A percentile compares a stretch with the other conserved stretches of the same genome.
phyloP scores from a whole-genome alignment of 1,140 invertebrate genomes.

The Capitella teleta region DNA sequence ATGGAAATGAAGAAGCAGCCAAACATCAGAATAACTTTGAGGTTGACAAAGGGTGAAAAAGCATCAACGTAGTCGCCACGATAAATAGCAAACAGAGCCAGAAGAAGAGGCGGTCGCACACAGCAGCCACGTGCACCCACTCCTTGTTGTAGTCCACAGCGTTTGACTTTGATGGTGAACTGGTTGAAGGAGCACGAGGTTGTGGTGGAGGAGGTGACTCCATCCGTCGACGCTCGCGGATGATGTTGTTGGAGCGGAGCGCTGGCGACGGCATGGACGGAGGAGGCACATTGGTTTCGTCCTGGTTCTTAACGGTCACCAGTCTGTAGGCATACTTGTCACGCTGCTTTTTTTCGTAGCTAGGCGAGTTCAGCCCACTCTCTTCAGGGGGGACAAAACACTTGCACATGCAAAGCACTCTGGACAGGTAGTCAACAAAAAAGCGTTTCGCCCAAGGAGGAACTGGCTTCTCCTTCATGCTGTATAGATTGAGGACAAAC shows the following conservation, averaged over 20 bases:
- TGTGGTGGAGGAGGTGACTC: background rate
- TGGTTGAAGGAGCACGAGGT: background rate
- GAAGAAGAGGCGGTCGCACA: conserved; percentile 14
- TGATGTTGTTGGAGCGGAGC: background rate
- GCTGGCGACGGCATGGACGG: background rate
- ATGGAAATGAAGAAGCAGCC: too few relatives aligned
- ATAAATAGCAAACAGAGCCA: conserved; percentile 14
- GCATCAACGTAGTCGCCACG: conserved; percentile 10
- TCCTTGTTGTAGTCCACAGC: conserved; percentile 10
- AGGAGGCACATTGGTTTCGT: background rate
- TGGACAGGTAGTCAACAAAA: conserved; percentile 7
- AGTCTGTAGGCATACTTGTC: background rate
- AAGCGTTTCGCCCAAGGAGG: conserved; percentile 12
- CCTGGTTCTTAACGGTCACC: background rate
- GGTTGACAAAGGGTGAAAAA: conserved; percentile 16
- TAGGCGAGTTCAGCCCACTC: background rate
- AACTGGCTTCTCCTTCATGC: conserved; percentile 12
- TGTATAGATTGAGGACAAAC: conserved; percentile 14
- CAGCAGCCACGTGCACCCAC: conserved; percentile 14
- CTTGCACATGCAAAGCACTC: conserved; percentile 11
- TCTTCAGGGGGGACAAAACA: background rate
- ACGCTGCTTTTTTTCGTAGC: background rate
- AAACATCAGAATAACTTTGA: too few relatives aligned
- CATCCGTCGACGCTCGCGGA: background rate
- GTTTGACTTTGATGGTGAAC: background rate